A percentile compares a stretch with the other conserved stretches of the same genome.
These are phyloP conservation scores for Sweltsa coloradensis DNA, from an alignment of 1,140 invertebrate species.

Conservation along the genomic window DNA sequence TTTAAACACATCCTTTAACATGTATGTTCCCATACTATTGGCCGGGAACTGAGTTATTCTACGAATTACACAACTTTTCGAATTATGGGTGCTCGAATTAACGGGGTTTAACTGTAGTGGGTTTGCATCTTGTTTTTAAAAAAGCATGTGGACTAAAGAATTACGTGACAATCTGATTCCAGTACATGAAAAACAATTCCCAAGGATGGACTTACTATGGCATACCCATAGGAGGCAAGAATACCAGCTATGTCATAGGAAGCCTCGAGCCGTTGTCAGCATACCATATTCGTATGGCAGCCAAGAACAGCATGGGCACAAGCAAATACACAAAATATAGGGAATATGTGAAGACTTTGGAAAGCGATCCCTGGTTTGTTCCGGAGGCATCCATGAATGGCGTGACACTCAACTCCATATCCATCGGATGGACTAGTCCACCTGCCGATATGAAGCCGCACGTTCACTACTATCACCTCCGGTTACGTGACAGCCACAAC, in stretches of 20 bases:
- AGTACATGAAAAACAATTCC: constrained; percentile 41
- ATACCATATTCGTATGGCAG: constrained; percentile 42
- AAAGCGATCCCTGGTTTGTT: constrained; percentile 60
- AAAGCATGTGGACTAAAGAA: no score
- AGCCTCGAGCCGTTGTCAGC: constrained; percentile 43
- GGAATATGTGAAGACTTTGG: constrained; percentile 43
- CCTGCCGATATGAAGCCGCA: constrained; percentile 48
- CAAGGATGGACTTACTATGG: constrained; percentile 37
- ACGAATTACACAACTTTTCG: no score
- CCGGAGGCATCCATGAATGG: constrained; percentile 66
- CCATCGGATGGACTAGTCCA: constrained; percentile 60
- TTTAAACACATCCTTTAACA: no score
- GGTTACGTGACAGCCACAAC: constrained; percentile 40
- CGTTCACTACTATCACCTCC: constrained; percentile 63
- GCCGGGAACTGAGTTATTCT: no score
- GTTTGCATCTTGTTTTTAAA: no score
- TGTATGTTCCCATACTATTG: no score
- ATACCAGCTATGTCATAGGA: constrained; percentile 47
- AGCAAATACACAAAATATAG: constrained; percentile 34
- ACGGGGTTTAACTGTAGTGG: no score
- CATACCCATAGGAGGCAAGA: constrained; percentile 39
- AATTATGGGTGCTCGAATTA: no score
- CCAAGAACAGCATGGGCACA: constrained; percentile 38
- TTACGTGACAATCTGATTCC: no score
- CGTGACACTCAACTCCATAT: constrained; percentile 60